Base-by-base conservation (phyloP, 2,113 vertebrate species). In the Hemicordylus capensis region DNA sequence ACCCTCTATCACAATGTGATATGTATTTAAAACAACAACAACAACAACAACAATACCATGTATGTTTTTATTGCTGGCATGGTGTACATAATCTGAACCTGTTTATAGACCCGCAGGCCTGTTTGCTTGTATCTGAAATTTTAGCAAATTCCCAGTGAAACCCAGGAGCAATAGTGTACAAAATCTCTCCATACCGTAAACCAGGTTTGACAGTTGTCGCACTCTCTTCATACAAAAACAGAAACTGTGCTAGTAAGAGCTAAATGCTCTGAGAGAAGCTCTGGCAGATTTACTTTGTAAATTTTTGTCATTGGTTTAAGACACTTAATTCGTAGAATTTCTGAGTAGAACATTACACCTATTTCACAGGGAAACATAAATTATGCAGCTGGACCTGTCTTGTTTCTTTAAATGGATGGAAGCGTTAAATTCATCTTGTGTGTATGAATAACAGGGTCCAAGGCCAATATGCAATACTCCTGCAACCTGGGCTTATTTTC, bases 361-460 rank as follows among this genome's bases (percentile, higher is more conserved):
- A 51, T 80, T 92, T 93, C 64, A 48, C 83, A 82, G 78, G 10
- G 11, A 17, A 87, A 92, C 39, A 90, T 93, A 85, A 94, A 93
- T 93, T 92, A 86, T 93, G 82, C 87, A 92, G 77, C 59, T 87
- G 79, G 89, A 70, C 69, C 81, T 87, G 86, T 58, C 89, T 79
- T 67, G 19, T 51, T 86, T 86, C 80, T 91, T 39, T 51, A 56
- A 76, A 72, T 88, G 84, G 4, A 85, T 91, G 90, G 76, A 73
- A 92, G 78, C 83, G 93, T 91, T 90, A 94, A 92, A 81, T 90
- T 34, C 69, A 72, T 87, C 67, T 81, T 91, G 84, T 77, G 82
- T 89, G 37, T 92, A 85, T 87, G 84, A 87, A 89, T 88, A 63
- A 58, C 15, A 90, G 88, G 78, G 83, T 93, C 67, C 67, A 59